Evolutionary conservation across 2,113 vertebrate species (phyloP).

Genomic region (Ivindomyrus marchei): DNA sequence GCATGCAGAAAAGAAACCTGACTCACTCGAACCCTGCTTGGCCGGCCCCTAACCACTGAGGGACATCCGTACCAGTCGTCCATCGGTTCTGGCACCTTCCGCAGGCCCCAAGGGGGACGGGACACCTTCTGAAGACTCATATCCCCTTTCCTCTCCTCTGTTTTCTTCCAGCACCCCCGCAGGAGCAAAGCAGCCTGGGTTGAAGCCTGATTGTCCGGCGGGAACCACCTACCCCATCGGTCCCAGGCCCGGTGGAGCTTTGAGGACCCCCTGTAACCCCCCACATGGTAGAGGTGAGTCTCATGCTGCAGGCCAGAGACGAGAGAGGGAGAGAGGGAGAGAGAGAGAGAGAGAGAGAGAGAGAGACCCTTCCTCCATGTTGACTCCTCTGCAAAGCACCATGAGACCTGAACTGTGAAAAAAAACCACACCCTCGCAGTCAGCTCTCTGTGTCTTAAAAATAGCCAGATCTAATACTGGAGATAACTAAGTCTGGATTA

Average conservation of each 20-base stretch:
- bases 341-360: too few species aligned
- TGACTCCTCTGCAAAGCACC: neutral
- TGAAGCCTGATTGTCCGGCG: neutral
- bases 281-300: conserved; percentile 43
- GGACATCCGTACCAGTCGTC: neutral
- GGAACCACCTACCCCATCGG: conserved; percentile 26
- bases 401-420: neutral
- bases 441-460: neutral
- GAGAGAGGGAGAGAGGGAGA: neutral
- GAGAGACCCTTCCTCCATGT: neutral
- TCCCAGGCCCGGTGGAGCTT: conserved; percentile 23
- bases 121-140: neutral
- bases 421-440: neutral
- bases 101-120: neutral
- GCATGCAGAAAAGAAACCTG: neutral
- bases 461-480: neutral
- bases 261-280: conserved; percentile 22
- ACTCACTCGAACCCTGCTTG: neutral
- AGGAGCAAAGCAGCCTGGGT: conserved; percentile 35
- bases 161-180: conserved; percentile 32
- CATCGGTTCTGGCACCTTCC: neutral
- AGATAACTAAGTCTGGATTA: neutral
- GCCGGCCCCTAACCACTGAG: neutral
- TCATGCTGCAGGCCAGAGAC: neutral
- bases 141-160: conserved; percentile 19